phyloP scores from a whole-genome alignment of 2,888 invertebrate species.

The Drosophila atroscutellata region DNA sequence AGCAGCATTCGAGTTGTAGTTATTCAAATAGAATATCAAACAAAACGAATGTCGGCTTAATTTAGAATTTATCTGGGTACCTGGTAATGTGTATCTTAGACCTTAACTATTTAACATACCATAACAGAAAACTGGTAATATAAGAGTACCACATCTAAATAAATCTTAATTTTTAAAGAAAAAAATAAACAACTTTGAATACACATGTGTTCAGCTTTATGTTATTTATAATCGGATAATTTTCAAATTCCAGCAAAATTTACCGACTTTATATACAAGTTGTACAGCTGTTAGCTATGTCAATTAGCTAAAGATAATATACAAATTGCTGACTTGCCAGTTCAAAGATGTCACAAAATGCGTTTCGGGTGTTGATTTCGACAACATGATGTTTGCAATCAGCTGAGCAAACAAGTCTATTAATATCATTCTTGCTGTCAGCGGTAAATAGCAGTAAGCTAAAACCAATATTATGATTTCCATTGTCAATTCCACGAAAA shows the following conservation, averaged over 20 bases:
- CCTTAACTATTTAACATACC: background rate
- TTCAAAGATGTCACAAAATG: constrained; percentile 33
- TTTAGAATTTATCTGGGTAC: background rate
- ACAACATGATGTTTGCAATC: constrained; percentile 21
- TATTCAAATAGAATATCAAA: constrained; percentile 22
- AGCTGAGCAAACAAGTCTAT: constrained; percentile 54
- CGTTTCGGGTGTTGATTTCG: constrained; percentile 20
- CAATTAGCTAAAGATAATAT: constrained; percentile 24
- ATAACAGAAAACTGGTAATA: background rate
- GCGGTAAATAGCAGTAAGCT: constrained; percentile 4
- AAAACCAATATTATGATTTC: constrained; percentile 10
- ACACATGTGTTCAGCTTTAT: background rate
- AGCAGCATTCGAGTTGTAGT: constrained; percentile 2
- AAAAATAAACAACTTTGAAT: background rate
- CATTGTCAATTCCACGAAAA: constrained; percentile 39
- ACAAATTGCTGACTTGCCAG: constrained; percentile 24
- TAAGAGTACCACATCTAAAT: background rate
- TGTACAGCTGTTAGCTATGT: constrained; percentile 22
- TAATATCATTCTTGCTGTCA: constrained; percentile 14
- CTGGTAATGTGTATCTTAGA: background rate
- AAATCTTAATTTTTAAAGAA: background rate
- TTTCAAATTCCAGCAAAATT: constrained; percentile 1
- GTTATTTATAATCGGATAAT: constrained; percentile 8
- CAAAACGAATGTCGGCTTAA: background rate
- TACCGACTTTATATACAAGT: constrained; percentile 6